Base-by-base conservation (phyloP, 2,113 vertebrate genomes). In the Myrmophylax atrothorax region DNA sequence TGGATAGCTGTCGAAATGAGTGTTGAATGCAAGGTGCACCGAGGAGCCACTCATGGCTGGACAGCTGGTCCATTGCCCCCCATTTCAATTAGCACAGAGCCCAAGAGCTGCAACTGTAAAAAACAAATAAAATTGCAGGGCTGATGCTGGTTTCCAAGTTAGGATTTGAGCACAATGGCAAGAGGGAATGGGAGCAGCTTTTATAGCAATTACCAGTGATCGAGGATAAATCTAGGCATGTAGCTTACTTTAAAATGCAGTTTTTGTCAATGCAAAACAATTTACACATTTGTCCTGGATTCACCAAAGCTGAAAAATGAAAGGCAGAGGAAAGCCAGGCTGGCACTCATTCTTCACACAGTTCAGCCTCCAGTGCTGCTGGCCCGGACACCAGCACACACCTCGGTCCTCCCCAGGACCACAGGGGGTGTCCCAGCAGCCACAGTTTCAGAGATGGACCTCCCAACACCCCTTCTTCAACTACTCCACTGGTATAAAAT, bases 101-200 rank as follows among this genome's bases (percentile, higher is more conserved):
- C 91, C 62, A 64, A 28, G 60, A 76, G 50, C 37, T 76, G n/a
- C 67, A 73, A 85, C 82, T 62, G 62, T 49, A 77, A 55, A 94
- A 90, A 90, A 37, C 90, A 86, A 80, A 86, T 33, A 69, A 90
- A 80, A 72, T 67, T 44, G 13, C 64, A 63, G 7, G 42, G 42
- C 84, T 40, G 38, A 19, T 7, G 18, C 33, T 0, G 2, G 50
- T 83, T 96, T 85, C 82, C 87, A 66, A 85, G 84, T 62, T 67
- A 55, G 78, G n/a, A 69, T 64, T 58, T 1, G 3, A 96, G 78
- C n/a, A 85, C 42, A 6, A 5, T 40, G 81, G 82, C 87, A 89
- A 76, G 55, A 70, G 81, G 66, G 46, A 72, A 74, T 7, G 33
- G 58, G 84, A 96, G 82, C 93, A 90, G 84, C 72, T 73, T 66